Percentiles rank a stretch among this genome's conserved stretches.
Evolutionary conservation across 2,113 vertebrate genomes (phyloP).

Genomic region (Arenaria interpres): DNA sequence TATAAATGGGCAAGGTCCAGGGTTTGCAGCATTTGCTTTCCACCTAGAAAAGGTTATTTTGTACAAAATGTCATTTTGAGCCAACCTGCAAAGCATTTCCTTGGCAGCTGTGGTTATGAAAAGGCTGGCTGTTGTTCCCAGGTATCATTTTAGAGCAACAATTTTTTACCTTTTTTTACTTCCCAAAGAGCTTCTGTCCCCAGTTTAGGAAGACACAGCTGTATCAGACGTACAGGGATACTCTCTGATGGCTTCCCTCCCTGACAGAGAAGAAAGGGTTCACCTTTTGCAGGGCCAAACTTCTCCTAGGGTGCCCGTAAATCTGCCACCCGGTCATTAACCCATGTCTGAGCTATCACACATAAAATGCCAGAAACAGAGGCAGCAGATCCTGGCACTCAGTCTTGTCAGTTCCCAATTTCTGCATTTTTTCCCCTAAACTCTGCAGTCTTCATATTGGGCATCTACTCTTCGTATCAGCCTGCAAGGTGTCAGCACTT

Average conservation of each 20-base stretch:
- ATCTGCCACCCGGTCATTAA: neutral
- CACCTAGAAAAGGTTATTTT: neutral
- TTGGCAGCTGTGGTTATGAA: neutral
- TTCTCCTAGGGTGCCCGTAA: neutral
- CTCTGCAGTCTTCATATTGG: neutral
- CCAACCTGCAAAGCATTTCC: neutral
- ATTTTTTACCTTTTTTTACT: fast-evolving
- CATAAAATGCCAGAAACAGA: neutral
- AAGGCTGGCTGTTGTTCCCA: neutral
- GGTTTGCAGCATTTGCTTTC: neutral
- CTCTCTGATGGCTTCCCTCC: neutral
- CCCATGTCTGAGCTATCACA: fast-evolving
- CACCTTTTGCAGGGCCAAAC: neutral
- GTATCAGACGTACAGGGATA: fast-evolving
- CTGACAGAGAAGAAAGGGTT: neutral
- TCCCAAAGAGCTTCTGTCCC: neutral
- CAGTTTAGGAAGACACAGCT: neutral
- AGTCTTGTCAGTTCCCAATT: neutral
- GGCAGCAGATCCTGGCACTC: neutral
- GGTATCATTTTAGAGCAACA: neutral
- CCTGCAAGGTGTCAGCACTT: neutral
- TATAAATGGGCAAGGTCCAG: neutral
- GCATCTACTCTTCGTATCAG: neutral
- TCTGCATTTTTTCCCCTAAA: neutral
- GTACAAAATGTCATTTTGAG: neutral